Base-by-base conservation (phyloP, 92 coral and sea anemone genomes). In the Heliopora coerulea region DNA sequence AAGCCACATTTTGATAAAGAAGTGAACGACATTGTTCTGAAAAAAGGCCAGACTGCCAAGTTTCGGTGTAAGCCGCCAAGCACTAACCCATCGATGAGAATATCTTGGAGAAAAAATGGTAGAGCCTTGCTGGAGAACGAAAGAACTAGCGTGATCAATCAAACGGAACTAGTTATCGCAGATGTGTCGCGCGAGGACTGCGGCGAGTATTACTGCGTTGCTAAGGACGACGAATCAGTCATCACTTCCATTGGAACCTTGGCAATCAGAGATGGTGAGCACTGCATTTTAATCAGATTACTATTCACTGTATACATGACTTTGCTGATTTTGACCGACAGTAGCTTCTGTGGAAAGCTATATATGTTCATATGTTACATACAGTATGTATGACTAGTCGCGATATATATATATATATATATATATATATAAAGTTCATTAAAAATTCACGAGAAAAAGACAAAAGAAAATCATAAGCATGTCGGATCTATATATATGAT, bases 151-250 rank as follows among this genome's bases (percentile, higher is more conserved):
- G 62, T 69, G 12, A 6, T 11, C 26, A 20, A 50, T 19, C 30
- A 24, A 17, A 25, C 21, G 3, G 30, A 56, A 6, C 19, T 69
- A 10, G 34, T 37, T 5, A 54, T 69, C 30, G 7, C 29, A 19
- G 31, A 50, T 23, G 76, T 69, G 6, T 13, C 20, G 8, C 56
- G 31, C 15, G 31, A 50, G 20, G 62, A 54, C 39, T 69, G 76
- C 32, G 76, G 76, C 21, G 46, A 69, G 23, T 69, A 69, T 35
- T 54, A 50, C 39, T 69, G 76, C 29, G 49, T 69, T 12, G 76
- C 76, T 2, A 69, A 32, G 11, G 39, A 69, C 19, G 62, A 14
- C n/a, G 23, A 31, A 34, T 28, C 61, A 1, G 35, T 69, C 18
- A 32, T 49, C 10, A 69, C 76, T 2, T 42, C 46, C 10, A 49